These are phyloP conservation scores for Sorex maritimensis DNA, from an alignment of 2,797 vertebrate genomes.

Conservation along the genomic window DNA sequence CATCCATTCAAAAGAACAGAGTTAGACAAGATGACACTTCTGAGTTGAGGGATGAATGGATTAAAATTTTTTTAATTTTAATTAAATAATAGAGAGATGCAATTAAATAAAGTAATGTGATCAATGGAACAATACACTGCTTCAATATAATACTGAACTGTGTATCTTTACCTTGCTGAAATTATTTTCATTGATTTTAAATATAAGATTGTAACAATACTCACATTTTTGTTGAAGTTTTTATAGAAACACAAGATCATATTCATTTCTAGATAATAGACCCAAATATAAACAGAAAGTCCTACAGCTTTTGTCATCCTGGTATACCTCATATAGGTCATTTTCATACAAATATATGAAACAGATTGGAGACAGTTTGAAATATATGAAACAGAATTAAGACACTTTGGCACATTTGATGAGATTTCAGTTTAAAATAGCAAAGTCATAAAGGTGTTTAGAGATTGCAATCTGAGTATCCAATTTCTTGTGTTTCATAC, in stretches of 20 bases:
- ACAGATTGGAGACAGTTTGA: background rate
- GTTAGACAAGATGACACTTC: background rate
- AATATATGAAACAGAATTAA: slow-evolving; percentile 28
- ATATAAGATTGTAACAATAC: background rate
- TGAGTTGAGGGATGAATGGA: background rate
- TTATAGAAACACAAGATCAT: background rate
- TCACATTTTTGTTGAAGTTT: background rate
- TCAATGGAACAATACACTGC: background rate
- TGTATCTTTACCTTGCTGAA: background rate
- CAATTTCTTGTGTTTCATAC: background rate
- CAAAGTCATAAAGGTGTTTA: background rate
- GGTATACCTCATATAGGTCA: background rate
- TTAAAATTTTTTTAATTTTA: slow-evolving; percentile 1
- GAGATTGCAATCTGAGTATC: slow-evolving; percentile 2
- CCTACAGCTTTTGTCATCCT: background rate
- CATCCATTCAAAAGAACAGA: background rate
- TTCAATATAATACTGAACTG: slow-evolving; percentile 8
- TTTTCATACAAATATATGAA: slow-evolving; percentile 50
- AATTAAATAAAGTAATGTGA: slow-evolving; percentile 6
- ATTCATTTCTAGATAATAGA: background rate
- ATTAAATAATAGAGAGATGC: slow-evolving; percentile 30
- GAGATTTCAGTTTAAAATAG: slow-evolving; percentile 51
- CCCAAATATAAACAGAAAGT: background rate
- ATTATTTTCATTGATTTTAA: background rate
- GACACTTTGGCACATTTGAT: slow-evolving; percentile 38